These are phyloP conservation scores for Hydrozoanthus tunicans DNA, from an alignment of 64 coral and sea anemone genomes.

Conservation along the genomic window DNA sequence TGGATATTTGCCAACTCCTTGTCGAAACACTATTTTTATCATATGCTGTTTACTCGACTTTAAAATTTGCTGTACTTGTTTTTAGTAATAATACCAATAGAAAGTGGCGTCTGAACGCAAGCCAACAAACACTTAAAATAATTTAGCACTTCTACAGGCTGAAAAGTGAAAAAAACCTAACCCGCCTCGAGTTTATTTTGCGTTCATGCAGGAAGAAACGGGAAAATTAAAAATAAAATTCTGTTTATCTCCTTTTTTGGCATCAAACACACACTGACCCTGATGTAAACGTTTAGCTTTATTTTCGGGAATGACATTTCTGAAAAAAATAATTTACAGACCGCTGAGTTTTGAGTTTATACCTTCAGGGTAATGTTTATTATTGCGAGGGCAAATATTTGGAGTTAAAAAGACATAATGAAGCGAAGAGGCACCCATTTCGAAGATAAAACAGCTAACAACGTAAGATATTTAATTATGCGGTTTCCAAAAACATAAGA, in stretches of 20 bases:
- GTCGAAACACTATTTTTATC: background rate
- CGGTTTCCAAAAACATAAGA: background rate
- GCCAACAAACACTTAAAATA: too few species aligned
- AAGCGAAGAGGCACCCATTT: background rate
- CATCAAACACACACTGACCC: background rate
- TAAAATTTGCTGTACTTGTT: background rate
- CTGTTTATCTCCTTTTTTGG: background rate
- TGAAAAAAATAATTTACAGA: background rate
- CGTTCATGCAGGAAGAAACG: background rate
- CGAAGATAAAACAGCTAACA: background rate
- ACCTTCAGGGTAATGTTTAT: background rate
- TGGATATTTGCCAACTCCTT: constrained; percentile 22
- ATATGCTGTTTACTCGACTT: background rate
- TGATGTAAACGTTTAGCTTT: background rate
- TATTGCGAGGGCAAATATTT: constrained; percentile 7
- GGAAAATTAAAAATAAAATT: background rate
- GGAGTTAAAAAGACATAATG: constrained; percentile 21
- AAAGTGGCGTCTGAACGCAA: background rate
- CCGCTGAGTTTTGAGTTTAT: background rate
- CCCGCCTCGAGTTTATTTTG: too few species aligned
- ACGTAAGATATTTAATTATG: background rate
- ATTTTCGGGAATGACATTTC: background rate
- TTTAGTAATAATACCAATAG: background rate
- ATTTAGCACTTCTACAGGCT: too few species aligned
- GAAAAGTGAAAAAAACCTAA: too few species aligned